Percentiles rank a stretch among this genome's conserved stretches.
Conservation (phyloP, 2,113 vertebrate genomes). For the Tapirus terrestris region DNA sequence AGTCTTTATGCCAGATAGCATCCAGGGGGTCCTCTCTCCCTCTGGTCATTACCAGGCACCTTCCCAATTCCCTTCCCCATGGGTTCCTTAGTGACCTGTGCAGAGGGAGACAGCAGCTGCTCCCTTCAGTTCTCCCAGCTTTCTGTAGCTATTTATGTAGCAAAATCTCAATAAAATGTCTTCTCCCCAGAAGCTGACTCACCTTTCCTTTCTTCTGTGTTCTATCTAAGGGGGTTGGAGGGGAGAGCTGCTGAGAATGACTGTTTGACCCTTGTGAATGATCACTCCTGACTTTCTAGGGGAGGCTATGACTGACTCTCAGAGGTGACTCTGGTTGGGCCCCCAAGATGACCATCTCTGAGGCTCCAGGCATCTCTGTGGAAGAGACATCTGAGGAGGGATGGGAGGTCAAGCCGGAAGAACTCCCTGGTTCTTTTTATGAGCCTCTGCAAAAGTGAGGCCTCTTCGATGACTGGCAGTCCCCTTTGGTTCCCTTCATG, state of each 20-base stretch:
- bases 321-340: neutral
- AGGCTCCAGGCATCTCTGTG: neutral
- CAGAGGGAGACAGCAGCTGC: neutral
- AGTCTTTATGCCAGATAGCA: neutral
- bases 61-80: no score
- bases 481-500: neutral
- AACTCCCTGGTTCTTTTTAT: neutral
- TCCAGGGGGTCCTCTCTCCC: neutral
- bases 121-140: neutral
- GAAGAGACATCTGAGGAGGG: neutral
- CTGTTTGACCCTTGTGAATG: neutral
- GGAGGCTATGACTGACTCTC: neutral
- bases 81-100: neutral
- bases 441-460: neutral
- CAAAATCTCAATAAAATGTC: conserved; percentile 67
- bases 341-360: neutral
- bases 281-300: neutral
- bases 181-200: neutral
- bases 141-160: conserved; percentile 16
- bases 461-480: neutral
- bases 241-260: neutral
- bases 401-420: neutral
- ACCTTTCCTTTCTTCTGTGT: neutral
- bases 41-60: neutral
- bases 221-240: neutral